Conservation (phyloP, 1,140 invertebrate species). For the Ostrea edulis region DNA sequence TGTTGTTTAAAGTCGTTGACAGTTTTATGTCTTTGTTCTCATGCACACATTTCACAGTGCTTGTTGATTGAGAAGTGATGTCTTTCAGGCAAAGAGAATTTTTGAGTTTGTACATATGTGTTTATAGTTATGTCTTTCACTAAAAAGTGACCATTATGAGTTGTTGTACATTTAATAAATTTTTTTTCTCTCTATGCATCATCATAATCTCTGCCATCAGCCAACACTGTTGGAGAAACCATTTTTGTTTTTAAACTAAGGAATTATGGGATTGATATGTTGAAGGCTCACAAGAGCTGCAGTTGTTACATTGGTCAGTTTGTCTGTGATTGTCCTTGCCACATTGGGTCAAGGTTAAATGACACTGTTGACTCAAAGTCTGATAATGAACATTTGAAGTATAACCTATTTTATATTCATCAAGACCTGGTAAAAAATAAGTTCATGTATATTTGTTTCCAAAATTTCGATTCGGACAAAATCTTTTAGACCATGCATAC, state of each 20-base stretch:
- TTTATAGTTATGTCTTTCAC: slow-evolving; percentile 24
- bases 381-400: too few relatives aligned
- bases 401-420: too few relatives aligned
- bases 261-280: neutral
- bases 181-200: slow-evolving; percentile 20
- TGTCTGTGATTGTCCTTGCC: too few relatives aligned
- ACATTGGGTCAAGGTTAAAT: too few relatives aligned
- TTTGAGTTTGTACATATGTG: slow-evolving; percentile 4
- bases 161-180: slow-evolving; percentile 3
- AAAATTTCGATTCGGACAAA: too few relatives aligned
- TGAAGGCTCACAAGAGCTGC: neutral
- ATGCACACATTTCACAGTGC: slow-evolving; percentile 18
- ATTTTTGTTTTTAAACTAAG: slow-evolving; percentile 11
- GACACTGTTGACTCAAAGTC: too few relatives aligned
- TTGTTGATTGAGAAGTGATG: slow-evolving; percentile 4
- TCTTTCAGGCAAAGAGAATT: slow-evolving; percentile 29
- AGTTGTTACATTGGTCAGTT: neutral
- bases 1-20: slow-evolving; percentile 15
- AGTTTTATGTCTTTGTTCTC: neutral
- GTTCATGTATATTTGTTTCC: too few relatives aligned
- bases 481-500: too few relatives aligned
- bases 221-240: slow-evolving; percentile 17
- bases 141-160: slow-evolving; percentile 19
- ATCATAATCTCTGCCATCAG: neutral
- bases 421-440: too few relatives aligned